Percentiles rank a stretch among this genome's conserved stretches.
These are phyloP conservation scores for Eueides isabella DNA, from an alignment of 1,140 invertebrate genomes.

Conservation along the genomic window DNA sequence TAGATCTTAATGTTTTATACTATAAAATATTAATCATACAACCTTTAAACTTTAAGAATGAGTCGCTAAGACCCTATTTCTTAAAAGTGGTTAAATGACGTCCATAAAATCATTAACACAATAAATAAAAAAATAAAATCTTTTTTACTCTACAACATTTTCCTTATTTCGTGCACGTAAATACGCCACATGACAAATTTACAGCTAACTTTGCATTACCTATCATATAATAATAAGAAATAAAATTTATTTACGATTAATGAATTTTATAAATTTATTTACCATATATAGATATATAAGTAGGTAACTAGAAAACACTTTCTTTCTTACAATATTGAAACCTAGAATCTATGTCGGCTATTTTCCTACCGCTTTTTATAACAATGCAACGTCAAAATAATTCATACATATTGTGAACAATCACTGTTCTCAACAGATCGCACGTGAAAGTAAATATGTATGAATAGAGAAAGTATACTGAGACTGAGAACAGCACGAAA, in stretches of 20 bases:
- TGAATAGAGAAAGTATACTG: constrained; percentile 74
- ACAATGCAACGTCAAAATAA: constrained; percentile 50
- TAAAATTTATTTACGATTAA: too few species aligned
- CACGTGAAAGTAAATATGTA: constrained; percentile 69
- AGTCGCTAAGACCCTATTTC: neutral
- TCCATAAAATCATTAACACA: neutral
- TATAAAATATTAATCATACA: neutral
- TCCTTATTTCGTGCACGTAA: neutral
- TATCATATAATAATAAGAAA: constrained; percentile 2
- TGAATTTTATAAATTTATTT: too few species aligned
- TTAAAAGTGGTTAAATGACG: neutral
- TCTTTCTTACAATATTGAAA: constrained; percentile 22
- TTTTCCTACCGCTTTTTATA: constrained; percentile 31
- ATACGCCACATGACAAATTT: neutral
- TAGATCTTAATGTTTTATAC: neutral
- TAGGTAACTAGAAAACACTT: neutral
- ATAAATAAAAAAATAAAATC: neutral
- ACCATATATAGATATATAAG: neutral
- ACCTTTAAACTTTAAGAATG: neutral
- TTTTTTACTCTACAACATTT: neutral
- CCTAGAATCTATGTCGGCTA: constrained; percentile 37
- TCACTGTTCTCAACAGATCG: constrained; percentile 61
- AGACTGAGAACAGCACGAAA: constrained; percentile 58
- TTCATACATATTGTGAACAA: constrained; percentile 52
- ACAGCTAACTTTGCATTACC: neutral